These are phyloP conservation scores for Orientallactaga bullata DNA, from an alignment of 2,113 vertebrate genomes.

Conservation along the genomic window DNA sequence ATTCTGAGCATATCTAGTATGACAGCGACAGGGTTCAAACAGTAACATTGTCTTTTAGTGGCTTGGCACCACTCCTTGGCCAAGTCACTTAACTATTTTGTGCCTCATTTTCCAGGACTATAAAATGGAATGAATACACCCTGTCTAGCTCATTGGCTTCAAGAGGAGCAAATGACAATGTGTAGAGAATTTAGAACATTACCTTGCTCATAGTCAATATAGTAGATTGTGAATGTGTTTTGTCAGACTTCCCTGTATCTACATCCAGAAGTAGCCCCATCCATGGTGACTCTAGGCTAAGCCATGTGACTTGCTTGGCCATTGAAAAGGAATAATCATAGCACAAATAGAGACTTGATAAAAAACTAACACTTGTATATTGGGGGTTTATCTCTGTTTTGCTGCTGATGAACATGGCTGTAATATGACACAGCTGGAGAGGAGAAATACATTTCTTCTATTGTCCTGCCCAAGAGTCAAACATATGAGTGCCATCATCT, in stretches of 20 bases:
- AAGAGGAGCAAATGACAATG: not conserved
- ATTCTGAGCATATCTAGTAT: constrained; percentile 42
- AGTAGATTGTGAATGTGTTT: not conserved
- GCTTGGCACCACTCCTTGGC: not conserved
- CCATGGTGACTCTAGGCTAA: not conserved
- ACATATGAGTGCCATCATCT: not conserved
- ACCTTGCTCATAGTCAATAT: not conserved
- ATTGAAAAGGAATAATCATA: too few relatives aligned
- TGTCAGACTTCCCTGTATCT: not conserved
- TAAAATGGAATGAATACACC: not conserved
- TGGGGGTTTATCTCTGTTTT: not conserved
- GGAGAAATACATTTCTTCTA: constrained; percentile 1
- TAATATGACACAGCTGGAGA: not conserved
- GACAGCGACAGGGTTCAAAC: not conserved
- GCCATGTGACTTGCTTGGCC: not conserved
- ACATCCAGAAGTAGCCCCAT: not conserved
- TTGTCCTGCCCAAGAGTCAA: not conserved
- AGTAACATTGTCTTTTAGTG: not conserved
- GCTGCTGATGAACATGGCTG: not conserved
- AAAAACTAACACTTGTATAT: not conserved
- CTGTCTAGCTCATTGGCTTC: not conserved
- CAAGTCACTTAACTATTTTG: not conserved
- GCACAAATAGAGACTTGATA: constrained; percentile 36
- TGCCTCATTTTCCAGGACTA: constrained; percentile 3
- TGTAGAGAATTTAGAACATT: not conserved